Conservation (phyloP, 2,113 vertebrate species). For the Cnemophilus loriae region DNA sequence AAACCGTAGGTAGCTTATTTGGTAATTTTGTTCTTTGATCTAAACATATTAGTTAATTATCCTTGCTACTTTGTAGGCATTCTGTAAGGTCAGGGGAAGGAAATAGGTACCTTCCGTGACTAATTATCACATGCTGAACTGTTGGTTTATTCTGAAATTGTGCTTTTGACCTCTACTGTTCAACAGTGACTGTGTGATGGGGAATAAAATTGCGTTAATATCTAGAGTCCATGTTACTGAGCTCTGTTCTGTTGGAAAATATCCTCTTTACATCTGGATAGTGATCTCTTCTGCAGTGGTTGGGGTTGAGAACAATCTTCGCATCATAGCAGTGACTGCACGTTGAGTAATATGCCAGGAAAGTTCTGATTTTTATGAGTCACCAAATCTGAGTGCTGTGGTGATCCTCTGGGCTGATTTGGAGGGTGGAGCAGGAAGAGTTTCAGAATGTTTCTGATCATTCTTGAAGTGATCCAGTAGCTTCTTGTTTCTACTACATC, state of each 20-base stretch:
- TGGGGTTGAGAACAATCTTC: not conserved
- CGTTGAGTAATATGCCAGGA: slow-evolving; percentile 44
- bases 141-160: not conserved
- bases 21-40: not conserved
- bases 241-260: not conserved
- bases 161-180: not conserved
- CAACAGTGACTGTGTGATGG: not conserved
- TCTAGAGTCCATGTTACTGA: not conserved
- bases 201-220: not conserved
- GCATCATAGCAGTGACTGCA: not conserved
- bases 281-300: not conserved
- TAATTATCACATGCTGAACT: not conserved
- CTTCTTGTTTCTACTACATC: not conserved
- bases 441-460: not conserved
- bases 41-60: not conserved
- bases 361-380: slow-evolving; percentile 7
- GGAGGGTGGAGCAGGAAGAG: not conserved
- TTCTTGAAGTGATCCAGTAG: not conserved
- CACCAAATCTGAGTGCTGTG: not conserved
- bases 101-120: not conserved
- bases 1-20: not conserved
- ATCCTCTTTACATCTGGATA: not conserved
- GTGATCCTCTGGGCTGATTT: not conserved
- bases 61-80: not conserved
- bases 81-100: not conserved